Evolutionary conservation across 1,140 invertebrate species (phyloP).

Genomic region (Temnothorax longispinosus): DNA sequence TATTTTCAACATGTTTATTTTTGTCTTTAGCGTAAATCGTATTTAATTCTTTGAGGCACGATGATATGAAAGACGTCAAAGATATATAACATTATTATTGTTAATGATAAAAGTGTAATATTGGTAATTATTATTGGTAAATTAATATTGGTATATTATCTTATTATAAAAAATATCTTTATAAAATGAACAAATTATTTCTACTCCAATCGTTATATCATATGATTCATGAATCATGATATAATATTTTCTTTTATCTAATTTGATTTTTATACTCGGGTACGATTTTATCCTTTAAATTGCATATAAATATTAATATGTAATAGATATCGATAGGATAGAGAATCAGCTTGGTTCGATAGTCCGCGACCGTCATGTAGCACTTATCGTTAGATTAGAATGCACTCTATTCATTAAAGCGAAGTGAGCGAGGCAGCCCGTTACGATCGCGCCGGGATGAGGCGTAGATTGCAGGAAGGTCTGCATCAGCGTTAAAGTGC

Average conservation of each 20-base stretch:
- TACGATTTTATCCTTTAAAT: not conserved
- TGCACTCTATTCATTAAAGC: conserved; percentile 47
- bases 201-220: not conserved
- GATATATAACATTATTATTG: not conserved
- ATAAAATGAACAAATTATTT: not conserved
- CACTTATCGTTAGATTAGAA: conserved; percentile 45
- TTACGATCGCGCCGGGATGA: conserved; percentile 18
- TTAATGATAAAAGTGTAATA: not conserved
- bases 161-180: not conserved
- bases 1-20: not conserved
- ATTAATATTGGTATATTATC: not conserved
- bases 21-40: not conserved
- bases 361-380: not conserved
- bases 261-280: conserved; percentile 7
- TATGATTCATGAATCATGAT: not conserved
- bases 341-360: not conserved
- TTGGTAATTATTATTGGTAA: not conserved
- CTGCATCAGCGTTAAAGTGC: conserved; percentile 61
- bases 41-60: not conserved
- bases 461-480: conserved; percentile 57
- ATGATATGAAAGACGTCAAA: not conserved
- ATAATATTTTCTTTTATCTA: not conserved
- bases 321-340: not conserved
- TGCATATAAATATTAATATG: not conserved
- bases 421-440: conserved; percentile 23